These are phyloP conservation scores for Marcusenius ussheri DNA, from an alignment of 2,113 vertebrate species.

Conservation along the genomic window DNA sequence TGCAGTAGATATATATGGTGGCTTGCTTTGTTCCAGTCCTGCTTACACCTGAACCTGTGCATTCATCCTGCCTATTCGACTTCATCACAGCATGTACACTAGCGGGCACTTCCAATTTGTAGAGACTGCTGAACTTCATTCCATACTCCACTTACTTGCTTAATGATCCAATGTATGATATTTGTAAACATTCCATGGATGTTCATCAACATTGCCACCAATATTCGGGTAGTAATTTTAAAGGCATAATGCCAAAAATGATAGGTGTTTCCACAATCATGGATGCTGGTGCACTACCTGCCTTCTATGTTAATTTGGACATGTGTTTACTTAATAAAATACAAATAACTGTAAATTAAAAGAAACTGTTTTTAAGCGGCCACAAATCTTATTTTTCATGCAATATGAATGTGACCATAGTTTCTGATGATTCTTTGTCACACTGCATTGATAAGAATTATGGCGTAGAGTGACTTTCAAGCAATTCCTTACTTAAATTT, in stretches of 20 bases:
- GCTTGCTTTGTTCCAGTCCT: neutral
- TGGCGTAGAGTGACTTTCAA: neutral
- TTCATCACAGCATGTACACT: neutral
- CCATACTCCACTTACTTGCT: neutral
- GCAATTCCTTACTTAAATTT: neutral
- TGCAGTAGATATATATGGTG: neutral
- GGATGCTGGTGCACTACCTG: neutral
- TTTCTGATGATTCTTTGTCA: neutral
- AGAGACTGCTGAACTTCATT: neutral
- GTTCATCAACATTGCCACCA: neutral
- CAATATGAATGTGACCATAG: neutral
- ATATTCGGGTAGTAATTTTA: neutral
- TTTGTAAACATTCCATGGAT: neutral
- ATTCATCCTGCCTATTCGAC: neutral
- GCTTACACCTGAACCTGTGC: neutral
- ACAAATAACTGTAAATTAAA: neutral
- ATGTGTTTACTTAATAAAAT: neutral
- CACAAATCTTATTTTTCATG: neutral
- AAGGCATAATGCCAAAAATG: neutral
- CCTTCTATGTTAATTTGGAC: neutral
- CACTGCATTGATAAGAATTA: neutral
- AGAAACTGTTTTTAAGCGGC: neutral
- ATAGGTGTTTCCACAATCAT: neutral
- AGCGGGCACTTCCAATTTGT: neutral
- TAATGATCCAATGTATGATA: neutral